Base-by-base conservation (phyloP, 2,113 vertebrate species). In the Oncorhynchus kisutch region DNA sequence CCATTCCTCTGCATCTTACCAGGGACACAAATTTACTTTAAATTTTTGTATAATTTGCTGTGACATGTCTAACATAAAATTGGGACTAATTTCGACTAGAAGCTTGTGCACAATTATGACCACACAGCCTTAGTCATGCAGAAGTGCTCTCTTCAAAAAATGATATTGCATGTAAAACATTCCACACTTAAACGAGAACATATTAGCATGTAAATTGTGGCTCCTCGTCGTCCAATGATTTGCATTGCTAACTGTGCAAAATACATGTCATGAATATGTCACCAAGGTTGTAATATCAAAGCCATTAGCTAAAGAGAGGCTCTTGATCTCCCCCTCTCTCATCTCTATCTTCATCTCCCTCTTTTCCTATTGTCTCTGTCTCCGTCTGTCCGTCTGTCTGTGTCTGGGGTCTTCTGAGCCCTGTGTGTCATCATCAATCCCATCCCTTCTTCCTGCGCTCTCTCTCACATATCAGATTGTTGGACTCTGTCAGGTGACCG, bases 171-270 rank as follows among this genome's bases (percentile, higher is more conserved):
- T 29, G 16, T 60, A 59, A 72, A 74, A 81, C 77, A 66, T 75
- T 81, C 81, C 45, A 29, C 66, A 65, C 24, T 45, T 66, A 9
- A 9, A 75, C 76, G 70, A 70, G 76, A 76, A 69, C 29, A 6
- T 86, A 85, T 85, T 80, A 79, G 29, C 72, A 82, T 86, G 82
- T 72, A 84, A 85, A 89, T 78, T 4, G 51, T 54, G 5, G 34
- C 73, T 34, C 65, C 39, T 4, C 20, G 34, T 65, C 69, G 22
- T 60, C 29, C 20, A 45, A 18, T 68, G 48, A 76, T 87, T 81
- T 84, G 84, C 84, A 82, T 82, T 39, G 68, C 73, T 83, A 75
- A 84, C 76, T 71, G 74, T 12, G 18, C 74, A 39, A 77, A 68
- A 74, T 78, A 54, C 73, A 67, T 39, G 78, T 13, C n/a, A 83